These are phyloP conservation scores for Dufourea novaeangliae DNA, from an alignment of 1,140 invertebrate species.

Conservation along the genomic window DNA sequence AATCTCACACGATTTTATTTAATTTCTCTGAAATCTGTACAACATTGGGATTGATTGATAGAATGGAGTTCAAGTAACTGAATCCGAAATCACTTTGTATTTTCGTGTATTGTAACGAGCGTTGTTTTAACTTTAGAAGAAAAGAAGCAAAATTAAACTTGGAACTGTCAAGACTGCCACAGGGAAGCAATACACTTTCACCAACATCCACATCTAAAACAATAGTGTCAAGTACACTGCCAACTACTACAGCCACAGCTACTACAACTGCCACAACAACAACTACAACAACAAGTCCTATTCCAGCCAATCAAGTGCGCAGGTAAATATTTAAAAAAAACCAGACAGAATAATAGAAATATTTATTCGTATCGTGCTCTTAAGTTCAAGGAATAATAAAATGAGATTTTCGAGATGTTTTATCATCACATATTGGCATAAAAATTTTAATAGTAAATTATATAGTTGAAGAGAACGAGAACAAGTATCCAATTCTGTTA, in stretches of 20 bases:
- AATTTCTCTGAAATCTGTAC: background rate
- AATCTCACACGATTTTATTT: background rate
- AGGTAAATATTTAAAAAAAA: slow-evolving; percentile 80
- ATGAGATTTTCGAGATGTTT: slow-evolving; percentile 17
- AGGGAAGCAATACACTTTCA: slow-evolving; percentile 78
- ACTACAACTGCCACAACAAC: slow-evolving; percentile 71
- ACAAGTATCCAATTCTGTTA: background rate
- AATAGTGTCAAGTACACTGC: slow-evolving; percentile 76
- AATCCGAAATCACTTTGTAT: slow-evolving; percentile 10
- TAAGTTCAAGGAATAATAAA: slow-evolving; percentile 6
- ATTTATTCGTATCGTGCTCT: slow-evolving; percentile 19
- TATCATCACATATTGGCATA: background rate
- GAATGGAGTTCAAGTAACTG: background rate
- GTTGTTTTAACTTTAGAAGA: slow-evolving; percentile 71
- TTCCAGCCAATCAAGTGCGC: slow-evolving; percentile 83
- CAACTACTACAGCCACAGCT: slow-evolving; percentile 77
- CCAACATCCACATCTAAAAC: slow-evolving; percentile 75
- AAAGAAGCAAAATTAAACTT: slow-evolving; percentile 79
- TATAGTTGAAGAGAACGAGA: background rate
- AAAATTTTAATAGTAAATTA: background rate
- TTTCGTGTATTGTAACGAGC: slow-evolving; percentile 31
- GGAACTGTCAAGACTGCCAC: slow-evolving; percentile 77
- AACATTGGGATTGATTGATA: slow-evolving; percentile 15
- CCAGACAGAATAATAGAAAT: background rate
- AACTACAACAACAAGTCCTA: slow-evolving; percentile 80